phyloP scores from a whole-genome alignment of 2,113 vertebrate species.

The Nyctibius bracteatus region DNA sequence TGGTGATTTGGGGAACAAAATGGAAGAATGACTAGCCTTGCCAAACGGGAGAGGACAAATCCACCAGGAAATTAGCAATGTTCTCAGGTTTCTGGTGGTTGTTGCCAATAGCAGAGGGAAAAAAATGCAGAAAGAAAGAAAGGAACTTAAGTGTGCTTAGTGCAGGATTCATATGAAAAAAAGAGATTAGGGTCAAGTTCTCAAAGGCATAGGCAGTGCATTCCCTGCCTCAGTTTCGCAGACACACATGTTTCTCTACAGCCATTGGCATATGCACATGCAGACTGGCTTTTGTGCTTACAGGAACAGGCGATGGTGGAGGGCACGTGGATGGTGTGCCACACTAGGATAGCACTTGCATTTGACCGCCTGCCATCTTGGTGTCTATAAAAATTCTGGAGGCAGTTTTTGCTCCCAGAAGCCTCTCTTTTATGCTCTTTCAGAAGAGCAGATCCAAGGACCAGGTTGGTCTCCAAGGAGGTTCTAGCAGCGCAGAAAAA shows the following conservation, averaged over 20 bases:
- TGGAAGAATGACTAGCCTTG: not conserved
- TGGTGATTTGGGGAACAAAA: not conserved
- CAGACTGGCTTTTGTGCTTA: not conserved
- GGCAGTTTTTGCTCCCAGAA: not conserved
- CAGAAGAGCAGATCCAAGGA: not conserved
- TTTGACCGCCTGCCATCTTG: not conserved
- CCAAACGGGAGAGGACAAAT: not conserved
- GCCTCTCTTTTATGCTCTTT: not conserved
- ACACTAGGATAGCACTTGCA: not conserved
- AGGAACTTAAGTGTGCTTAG: not conserved
- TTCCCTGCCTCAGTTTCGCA: not conserved
- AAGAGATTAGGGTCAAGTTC: not conserved
- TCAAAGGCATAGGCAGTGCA: not conserved
- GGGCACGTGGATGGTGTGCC: not conserved
- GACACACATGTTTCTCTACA: not conserved
- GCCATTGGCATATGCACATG: no score
- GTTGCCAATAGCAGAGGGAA: not conserved
- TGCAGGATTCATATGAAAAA: not conserved
- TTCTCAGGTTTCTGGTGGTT: constrained; percentile 12
- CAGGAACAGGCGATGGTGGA: accelerated
- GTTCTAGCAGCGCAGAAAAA: not conserved
- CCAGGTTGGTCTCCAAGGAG: not conserved
- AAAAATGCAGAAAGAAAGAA: not conserved
- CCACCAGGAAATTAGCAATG: not conserved
- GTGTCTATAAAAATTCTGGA: not conserved